These are phyloP conservation scores for Syngnathus rostellatus DNA, from an alignment of 2,797 vertebrate genomes.

Conservation along the genomic window DNA sequence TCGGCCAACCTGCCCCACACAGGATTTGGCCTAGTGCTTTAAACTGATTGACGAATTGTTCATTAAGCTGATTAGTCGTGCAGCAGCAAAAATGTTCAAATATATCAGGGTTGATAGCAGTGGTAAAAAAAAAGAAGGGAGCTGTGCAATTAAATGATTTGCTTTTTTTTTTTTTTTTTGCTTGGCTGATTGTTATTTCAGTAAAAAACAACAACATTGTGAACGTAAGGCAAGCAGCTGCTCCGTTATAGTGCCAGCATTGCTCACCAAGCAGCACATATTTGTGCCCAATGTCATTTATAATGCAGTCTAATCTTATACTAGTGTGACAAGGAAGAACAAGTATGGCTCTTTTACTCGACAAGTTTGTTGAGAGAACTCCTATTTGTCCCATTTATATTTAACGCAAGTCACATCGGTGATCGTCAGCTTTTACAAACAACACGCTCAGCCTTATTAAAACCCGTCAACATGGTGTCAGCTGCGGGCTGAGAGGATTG, in stretches of 20 bases:
- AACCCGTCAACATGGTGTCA: constrained; percentile 16
- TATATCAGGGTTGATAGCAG: neutral
- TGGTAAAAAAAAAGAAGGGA: neutral
- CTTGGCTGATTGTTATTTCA: constrained; percentile 12
- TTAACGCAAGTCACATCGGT: constrained; percentile 4
- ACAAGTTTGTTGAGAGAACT: neutral
- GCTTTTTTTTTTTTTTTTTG: neutral
- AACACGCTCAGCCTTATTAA: constrained; percentile 9
- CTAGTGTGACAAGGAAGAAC: neutral
- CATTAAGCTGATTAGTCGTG: constrained; percentile 59
- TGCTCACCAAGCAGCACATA: constrained; percentile 19
- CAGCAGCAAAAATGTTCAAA: constrained; percentile 20
- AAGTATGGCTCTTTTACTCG: neutral
- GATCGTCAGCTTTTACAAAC: neutral
- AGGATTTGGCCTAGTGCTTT: constrained; percentile 27
- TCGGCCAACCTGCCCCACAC: neutral
- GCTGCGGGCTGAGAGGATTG: constrained; percentile 16
- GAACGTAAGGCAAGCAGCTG: constrained; percentile 32
- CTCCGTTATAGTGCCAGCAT: constrained; percentile 24
- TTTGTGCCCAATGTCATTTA: constrained; percentile 6
- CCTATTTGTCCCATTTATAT: neutral
- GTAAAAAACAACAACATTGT: constrained; percentile 35
- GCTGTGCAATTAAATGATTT: constrained; percentile 6
- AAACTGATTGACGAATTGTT: constrained; percentile 58
- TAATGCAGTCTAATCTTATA: too few relatives aligned